phyloP scores from a whole-genome alignment of 2,113 vertebrate species.

The Pionites leucogaster region DNA sequence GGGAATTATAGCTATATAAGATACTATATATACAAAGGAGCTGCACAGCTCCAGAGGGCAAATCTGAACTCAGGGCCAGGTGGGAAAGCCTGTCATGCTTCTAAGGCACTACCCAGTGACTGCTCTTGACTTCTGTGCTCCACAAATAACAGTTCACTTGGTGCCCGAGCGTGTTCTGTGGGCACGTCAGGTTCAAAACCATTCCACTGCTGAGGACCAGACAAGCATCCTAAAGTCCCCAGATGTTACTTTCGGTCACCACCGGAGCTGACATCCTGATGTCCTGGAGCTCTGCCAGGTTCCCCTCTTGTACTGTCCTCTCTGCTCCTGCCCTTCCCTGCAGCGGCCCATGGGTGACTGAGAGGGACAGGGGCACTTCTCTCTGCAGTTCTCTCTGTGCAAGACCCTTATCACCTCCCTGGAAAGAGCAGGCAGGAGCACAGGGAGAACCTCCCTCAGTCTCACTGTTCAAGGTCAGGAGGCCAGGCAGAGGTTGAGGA shows the following conservation, averaged over 20 bases:
- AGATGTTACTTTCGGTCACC: neutral
- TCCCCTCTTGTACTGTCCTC: rapidly evolving
- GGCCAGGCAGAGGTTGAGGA: neutral
- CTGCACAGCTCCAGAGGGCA: neutral
- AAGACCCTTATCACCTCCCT: neutral
- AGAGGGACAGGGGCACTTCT: neutral
- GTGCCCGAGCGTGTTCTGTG: rapidly evolving
- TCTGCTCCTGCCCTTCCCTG: neutral
- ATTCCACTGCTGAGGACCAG: neutral
- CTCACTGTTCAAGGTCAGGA: neutral
- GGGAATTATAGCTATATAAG: neutral
- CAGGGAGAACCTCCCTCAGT: neutral
- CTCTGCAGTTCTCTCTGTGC: neutral
- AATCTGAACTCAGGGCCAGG: neutral
- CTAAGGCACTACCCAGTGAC: neutral
- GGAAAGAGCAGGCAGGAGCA: neutral
- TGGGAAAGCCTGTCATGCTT: neutral
- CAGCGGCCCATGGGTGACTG: neutral
- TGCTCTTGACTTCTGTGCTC: neutral
- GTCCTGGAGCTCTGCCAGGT: neutral
- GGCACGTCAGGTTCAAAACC: neutral
- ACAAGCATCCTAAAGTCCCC: neutral
- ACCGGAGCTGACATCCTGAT: neutral
- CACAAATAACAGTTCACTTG: neutral
- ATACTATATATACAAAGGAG: neutral